Percentiles rank a stretch among this genome's conserved stretches.
Conservation (phyloP, 23 tunicate genomes). For the Oikopleura vanhoeffeni region DNA sequence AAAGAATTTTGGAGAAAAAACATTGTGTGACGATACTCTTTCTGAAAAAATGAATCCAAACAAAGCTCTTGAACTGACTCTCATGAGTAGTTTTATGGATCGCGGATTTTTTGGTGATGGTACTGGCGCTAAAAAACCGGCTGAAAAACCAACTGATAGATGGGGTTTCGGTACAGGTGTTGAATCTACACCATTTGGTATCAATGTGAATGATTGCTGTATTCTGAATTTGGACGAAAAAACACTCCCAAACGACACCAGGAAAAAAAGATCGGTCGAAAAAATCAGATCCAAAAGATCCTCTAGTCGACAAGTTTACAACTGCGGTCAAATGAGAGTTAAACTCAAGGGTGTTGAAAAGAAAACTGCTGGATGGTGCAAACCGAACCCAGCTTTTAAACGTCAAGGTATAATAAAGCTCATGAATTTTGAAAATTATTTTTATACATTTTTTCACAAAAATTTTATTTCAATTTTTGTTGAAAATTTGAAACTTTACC, state of each 20-base stretch:
- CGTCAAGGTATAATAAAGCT: background rate
- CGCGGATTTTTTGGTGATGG: background rate
- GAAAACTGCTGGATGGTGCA: background rate
- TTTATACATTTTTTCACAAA: no score
- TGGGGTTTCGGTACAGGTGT: background rate
- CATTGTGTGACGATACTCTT: background rate
- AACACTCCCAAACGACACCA: background rate
- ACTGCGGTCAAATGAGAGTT: background rate
- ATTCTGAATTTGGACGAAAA: background rate
- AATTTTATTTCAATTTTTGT: no score
- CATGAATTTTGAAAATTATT: no score
- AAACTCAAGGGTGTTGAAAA: background rate
- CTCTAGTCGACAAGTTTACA: no score
- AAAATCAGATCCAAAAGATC: background rate
- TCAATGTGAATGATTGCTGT: background rate
- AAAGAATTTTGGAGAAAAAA: constrained; percentile 10
- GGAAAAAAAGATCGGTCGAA: background rate
- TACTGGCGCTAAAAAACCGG: background rate
- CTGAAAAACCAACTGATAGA: constrained; percentile 8
- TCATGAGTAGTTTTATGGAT: background rate
- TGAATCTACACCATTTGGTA: background rate
- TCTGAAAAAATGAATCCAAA: background rate
- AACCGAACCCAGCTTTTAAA: background rate
- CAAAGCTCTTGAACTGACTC: background rate
- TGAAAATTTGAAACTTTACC: no score